These are phyloP conservation scores for Bombus haemorrhoidalis DNA, from an alignment of 1,140 invertebrate species.

Conservation along the genomic window DNA sequence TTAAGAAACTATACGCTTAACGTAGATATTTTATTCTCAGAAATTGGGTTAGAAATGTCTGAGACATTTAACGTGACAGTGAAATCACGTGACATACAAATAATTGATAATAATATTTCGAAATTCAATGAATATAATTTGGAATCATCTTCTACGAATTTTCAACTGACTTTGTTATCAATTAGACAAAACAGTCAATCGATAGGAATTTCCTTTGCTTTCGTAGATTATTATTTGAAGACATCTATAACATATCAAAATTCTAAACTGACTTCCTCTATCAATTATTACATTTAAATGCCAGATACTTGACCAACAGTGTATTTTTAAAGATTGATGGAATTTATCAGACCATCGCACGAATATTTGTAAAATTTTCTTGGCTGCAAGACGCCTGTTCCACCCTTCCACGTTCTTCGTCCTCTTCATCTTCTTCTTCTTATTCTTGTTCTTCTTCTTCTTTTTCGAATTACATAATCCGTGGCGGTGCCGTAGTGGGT, in stretches of 20 bases:
- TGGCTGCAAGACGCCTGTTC: slow-evolving; percentile 9
- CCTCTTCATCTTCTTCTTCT: slow-evolving; percentile 18
- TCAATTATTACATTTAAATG: not conserved
- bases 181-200: not conserved
- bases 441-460: not conserved
- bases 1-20: not conserved
- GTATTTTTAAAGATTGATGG: not conserved
- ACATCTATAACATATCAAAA: not conserved
- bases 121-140: not conserved
- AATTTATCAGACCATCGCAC: not conserved
- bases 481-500: slow-evolving; percentile 53
- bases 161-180: not conserved
- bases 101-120: not conserved
- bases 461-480: slow-evolving; percentile 58
- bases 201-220: no score
- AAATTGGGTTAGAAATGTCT: not conserved
- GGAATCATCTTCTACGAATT: not conserved
- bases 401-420: slow-evolving; percentile 6
- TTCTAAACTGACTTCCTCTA: not conserved
- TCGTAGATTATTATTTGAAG: no score
- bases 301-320: not conserved
- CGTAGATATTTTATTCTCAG: not conserved
- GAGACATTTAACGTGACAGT: not conserved
- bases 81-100: not conserved
- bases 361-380: slow-evolving; percentile 21